Percentiles rank a stretch among this genome's conserved stretches.
These are phyloP conservation scores for Ferrisia virgata DNA, from an alignment of 2,888 invertebrate genomes.

Conservation along the genomic window DNA sequence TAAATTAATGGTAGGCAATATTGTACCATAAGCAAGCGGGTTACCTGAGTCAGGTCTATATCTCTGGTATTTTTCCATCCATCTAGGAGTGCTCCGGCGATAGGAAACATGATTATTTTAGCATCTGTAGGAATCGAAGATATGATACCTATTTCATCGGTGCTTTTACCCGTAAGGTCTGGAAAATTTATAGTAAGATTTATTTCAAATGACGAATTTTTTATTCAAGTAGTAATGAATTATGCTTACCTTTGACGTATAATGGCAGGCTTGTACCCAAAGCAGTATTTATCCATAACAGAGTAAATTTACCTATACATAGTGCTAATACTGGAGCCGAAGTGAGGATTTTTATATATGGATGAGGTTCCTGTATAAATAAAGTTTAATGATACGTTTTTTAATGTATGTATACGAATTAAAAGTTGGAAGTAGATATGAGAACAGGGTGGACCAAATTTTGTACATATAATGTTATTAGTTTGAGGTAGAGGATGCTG, in stretches of 20 bases:
- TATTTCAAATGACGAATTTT: background rate
- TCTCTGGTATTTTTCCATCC: background rate
- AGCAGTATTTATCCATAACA: background rate
- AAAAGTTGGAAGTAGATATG: too few relatives aligned
- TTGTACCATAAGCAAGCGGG: background rate
- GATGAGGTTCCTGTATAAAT: background rate
- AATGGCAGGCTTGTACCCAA: background rate
- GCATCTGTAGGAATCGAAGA: background rate
- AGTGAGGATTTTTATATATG: background rate
- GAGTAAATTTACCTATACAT: background rate
- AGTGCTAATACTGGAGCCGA: background rate
- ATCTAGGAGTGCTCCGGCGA: background rate
- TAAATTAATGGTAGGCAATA: too few relatives aligned
- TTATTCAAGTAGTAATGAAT: background rate
- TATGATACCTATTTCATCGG: background rate
- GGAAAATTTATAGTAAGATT: background rate
- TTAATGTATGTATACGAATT: too few relatives aligned
- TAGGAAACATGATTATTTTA: background rate
- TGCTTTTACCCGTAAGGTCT: background rate
- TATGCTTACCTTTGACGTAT: background rate
- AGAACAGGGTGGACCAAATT: too few relatives aligned
- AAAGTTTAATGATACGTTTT: too few relatives aligned
- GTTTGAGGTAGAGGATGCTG: too few relatives aligned
- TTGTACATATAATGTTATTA: too few relatives aligned
- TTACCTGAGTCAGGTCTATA: background rate